Evolutionary conservation across 2,888 invertebrate genomes (phyloP), one percentile per base, ranked within the genome.

Genomic region (Heliconius aoede): DNA sequence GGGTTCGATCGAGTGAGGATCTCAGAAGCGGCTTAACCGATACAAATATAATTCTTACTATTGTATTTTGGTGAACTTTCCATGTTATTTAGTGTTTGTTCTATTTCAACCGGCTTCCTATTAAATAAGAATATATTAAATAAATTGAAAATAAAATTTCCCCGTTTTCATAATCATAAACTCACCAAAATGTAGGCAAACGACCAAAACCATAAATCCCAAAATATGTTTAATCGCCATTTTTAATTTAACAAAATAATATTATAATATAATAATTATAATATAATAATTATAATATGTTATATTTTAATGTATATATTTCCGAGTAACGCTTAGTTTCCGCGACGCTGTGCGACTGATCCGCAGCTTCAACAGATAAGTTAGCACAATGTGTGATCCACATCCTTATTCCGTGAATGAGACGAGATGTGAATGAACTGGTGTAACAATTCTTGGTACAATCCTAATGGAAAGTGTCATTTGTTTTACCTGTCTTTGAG

Each of bases 401-500:
- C 83, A 81, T 83, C 83, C 83, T 81, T 82, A 83, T 83, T 83
- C 81, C 71, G 83, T 82, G 79, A 79, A 81, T 79, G 77, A 78
- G 72, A 64, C 72, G 58, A 64, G 72, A 79, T 76, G 78, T 79
- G 79, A 79, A 79, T 79, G 79, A 79, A 79, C 79, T 76, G 71
- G 74, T 64, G 71, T 32, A 21, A 65, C 32, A 65, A 76, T 40
- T 72, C 62, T 73, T 51, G 30, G 73, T 62, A 73, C 64, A n/a
- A 60, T 72, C 21, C 36, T 21, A 61, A 24, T 72, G 36, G 40
- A 40, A 72, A 72, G 72, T 72, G 71, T 58, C 3, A 58, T 55
- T 9, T n/a, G 9, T 67, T 26, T 40, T 67, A 67, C 46, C 18
- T 26, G 67, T 67, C 18, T 46, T 46, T 46, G 36, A 11, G 11